These are phyloP conservation scores for Phenganax subtilis DNA, from an alignment of 92 coral and sea anemone genomes.

Conservation along the genomic window DNA sequence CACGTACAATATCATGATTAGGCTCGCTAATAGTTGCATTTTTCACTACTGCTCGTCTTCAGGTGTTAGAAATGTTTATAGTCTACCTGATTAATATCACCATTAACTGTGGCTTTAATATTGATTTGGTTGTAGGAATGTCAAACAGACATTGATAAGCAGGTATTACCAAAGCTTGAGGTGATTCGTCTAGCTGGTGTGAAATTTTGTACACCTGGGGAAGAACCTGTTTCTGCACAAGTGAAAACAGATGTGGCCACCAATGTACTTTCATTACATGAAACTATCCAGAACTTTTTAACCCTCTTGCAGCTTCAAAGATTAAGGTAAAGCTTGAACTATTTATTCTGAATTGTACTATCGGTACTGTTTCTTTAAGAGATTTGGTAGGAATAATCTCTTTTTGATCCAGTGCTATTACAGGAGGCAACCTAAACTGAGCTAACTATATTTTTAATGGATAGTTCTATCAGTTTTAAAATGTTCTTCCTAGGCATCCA, in stretches of 20 bases:
- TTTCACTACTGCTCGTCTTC: no score
- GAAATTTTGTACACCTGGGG: neutral
- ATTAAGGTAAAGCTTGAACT: neutral
- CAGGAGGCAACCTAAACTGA: no score
- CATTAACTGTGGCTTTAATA: neutral
- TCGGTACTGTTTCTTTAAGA: no score
- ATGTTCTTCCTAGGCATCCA: no score
- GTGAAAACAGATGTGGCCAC: slow-evolving; percentile 20
- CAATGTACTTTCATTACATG: slow-evolving; percentile 24
- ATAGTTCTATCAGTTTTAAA: no score
- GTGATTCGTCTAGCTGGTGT: slow-evolving; percentile 22
- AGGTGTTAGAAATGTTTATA: no score
- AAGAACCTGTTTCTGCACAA: neutral
- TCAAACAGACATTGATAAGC: neutral
- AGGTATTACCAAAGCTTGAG: slow-evolving; percentile 17
- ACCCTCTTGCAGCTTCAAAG: slow-evolving; percentile 18
- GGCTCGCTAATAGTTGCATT: no score
- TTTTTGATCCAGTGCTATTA: no score
- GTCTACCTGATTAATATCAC: neutral
- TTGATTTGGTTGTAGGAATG: slow-evolving; percentile 4
- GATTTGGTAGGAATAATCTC: no score
- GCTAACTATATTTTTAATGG: no score
- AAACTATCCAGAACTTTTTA: slow-evolving; percentile 7
- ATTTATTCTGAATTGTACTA: neutral
- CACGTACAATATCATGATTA: no score